A percentile compares a stretch with the other conserved stretches of the same genome.
These are phyloP conservation scores for Lasioglossum villosulum DNA, from an alignment of 2,888 invertebrate species.

Conservation along the genomic window DNA sequence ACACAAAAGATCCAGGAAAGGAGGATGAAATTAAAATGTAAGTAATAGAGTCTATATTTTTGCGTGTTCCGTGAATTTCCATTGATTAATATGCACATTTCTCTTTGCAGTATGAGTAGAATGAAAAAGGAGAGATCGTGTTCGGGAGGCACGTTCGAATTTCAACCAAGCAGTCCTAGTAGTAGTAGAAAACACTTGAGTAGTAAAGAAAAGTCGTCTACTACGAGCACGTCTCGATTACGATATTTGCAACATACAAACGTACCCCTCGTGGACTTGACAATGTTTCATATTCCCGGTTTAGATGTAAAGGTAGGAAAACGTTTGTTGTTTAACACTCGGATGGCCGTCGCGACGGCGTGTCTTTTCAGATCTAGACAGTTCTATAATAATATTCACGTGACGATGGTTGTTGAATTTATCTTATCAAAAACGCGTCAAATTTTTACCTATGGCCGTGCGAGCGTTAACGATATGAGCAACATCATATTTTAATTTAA, in stretches of 20 bases:
- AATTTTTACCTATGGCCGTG: not conserved
- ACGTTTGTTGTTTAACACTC: not conserved
- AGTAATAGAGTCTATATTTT: constrained; percentile 69
- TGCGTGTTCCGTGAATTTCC: not conserved
- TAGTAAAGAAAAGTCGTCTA: constrained; percentile 82
- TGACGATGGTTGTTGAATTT: not conserved
- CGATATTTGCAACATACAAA: constrained; percentile 83
- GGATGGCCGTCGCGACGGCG: not conserved
- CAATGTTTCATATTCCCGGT: constrained; percentile 96
- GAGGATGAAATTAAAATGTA: constrained; percentile 90
- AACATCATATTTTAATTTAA: not conserved
- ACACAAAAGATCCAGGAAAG: constrained; percentile 92
- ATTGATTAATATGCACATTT: not conserved
- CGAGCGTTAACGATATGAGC: not conserved
- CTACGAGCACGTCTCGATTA: constrained; percentile 82
- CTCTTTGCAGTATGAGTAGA: constrained; percentile 84
- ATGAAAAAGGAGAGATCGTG: constrained; percentile 91
- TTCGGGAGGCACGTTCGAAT: constrained; percentile 87
- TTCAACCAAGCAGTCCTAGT: constrained; percentile 86
- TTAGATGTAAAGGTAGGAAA: constrained; percentile 91
- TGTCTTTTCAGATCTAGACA: not conserved
- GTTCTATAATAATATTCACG: not conserved
- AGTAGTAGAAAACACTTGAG: constrained; percentile 84
- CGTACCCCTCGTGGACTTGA: constrained; percentile 89
- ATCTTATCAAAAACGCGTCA: not conserved